Evolutionary conservation across 92 coral and sea anemone species (phyloP), one percentile per base, ranked within the genome.

Genomic region (Epizoanthus stellaris): DNA sequence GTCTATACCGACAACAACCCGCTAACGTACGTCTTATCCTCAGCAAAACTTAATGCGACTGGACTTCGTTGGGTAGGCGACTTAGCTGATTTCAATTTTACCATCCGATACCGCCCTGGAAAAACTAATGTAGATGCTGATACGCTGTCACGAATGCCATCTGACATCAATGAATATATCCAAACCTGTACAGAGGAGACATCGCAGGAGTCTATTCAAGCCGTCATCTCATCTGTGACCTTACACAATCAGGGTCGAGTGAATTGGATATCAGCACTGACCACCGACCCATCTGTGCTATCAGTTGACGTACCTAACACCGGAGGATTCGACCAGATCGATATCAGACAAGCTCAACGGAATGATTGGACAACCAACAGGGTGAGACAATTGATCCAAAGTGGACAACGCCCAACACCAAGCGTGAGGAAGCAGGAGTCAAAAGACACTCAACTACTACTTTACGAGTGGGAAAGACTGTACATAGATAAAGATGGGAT

Each of bases 81-180:
- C 14, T 59, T 88, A 25, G 91, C 91, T 3, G 87, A 88, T 14
- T 88, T 88, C 59, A 88, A 81, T 68, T 88, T 88, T 65, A 88
- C 91, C 3, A 88, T 88, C 62, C 59, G 72, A 20, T 82, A 64
- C 38, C 70, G 86, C 4, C 90, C 82, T 2, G 75, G 90, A 25
- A 87, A 80, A 71, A 49, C 63, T 1, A 88, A 66, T 38, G 63
- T 69, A 42, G 91, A 88, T 82, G 91, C 80, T n/a, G 91, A 88
- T 14, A 81, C 73, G 21, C 36, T 88, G 57, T 88, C 85, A 42
- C 30, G 91, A 34, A 43, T 82, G 63, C 70, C 91, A 4, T 25
- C 43, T 16, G 81, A 47, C 25, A 85, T 82, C 73, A 38, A 17
- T 6, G 56, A 49, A 14, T 82, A 74, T 36, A 69, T 87, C 70